Evolutionary conservation across 2,797 vertebrate species (phyloP), one percentile per base, ranked within the genome.

Genomic region (Apodemus agrarius): DNA sequence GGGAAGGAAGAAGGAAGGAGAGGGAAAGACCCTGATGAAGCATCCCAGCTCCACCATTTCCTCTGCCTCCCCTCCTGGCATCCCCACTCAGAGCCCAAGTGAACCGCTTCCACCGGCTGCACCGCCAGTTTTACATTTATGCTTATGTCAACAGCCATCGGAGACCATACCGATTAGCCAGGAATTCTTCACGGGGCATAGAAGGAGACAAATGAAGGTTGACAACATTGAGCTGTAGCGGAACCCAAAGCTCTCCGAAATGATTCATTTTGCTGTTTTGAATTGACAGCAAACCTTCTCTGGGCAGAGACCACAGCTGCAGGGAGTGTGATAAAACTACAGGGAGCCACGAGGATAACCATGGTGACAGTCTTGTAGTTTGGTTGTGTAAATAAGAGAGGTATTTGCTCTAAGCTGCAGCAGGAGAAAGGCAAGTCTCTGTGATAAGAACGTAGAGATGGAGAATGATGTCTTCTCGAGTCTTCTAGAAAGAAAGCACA

Each of bases 161-260:
- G 34, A 75, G 59, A 26, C 76, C 19, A 0, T 0, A 0, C 0
- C 11, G 14, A 54, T 6, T 1, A 79, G 40, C 21, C 65, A 40
- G 72, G 37, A 31, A 1, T 3, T 43, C n/a, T 63, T 63, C 37
- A 0, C 0, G 0, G 0, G 1, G 57, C 8, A 17, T 2, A 57
- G 40, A 7, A n/a, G 1, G 88, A 81, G 14, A 31, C 9, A 0
- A 0, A 4, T 29, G 1, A 5, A 16, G 65, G 43, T 4, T n/a
- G 86, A 49, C 19, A 10, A 3, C 1, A 1, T 0, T 0, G 4
- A 6, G 6, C 31, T 6, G 0, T 0, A 4, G 83, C 0, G 5
- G 19, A 0, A 29, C 24, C 0, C 6, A 13, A 40, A 22, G 29
- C 26, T 0, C 72, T 75, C 46, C 2, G 31, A 34, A 79, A 34